Percentiles rank a stretch among this genome's conserved stretches.
Conservation (phyloP, 2,888 invertebrate species). For the Tromatobia lineatoria region DNA sequence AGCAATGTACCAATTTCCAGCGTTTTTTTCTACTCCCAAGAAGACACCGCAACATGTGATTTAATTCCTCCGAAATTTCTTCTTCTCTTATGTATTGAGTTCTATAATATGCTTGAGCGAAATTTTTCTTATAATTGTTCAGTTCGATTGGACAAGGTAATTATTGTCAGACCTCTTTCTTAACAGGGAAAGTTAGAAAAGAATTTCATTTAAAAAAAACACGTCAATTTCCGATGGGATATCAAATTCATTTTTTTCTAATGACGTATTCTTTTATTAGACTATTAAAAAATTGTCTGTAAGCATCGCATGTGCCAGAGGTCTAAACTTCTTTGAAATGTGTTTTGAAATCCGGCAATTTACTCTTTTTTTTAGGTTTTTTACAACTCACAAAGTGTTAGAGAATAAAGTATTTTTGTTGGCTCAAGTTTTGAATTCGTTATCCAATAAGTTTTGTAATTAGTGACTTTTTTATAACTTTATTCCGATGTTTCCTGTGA, state of each 20-base stretch:
- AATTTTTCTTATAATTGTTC: too few relatives aligned
- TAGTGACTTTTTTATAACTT: too few relatives aligned
- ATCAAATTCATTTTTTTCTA: too few relatives aligned
- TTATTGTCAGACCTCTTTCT: background rate
- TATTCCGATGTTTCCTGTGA: background rate
- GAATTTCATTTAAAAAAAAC: background rate
- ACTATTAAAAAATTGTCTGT: conserved; percentile 16
- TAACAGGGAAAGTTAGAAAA: background rate
- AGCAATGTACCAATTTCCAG: conserved; percentile 16
- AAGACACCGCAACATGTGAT: background rate
- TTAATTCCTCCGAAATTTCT: too few relatives aligned
- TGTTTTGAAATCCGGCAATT: conserved; percentile 15
- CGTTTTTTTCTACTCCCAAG: background rate
- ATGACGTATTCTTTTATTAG: too few relatives aligned
- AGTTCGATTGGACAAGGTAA: background rate
- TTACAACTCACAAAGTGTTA: background rate
- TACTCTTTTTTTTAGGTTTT: conserved; percentile 4
- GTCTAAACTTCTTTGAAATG: conserved; percentile 20
- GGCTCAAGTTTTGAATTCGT: too few relatives aligned
- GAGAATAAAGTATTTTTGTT: background rate
- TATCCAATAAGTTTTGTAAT: too few relatives aligned
- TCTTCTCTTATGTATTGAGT: too few relatives aligned
- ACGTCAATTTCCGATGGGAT: too few relatives aligned
- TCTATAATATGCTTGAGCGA: too few relatives aligned
- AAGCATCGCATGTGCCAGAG: conserved; percentile 46